Base-by-base conservation (phyloP, 2,113 vertebrate genomes). In the Lagenorhynchus albirostris region DNA sequence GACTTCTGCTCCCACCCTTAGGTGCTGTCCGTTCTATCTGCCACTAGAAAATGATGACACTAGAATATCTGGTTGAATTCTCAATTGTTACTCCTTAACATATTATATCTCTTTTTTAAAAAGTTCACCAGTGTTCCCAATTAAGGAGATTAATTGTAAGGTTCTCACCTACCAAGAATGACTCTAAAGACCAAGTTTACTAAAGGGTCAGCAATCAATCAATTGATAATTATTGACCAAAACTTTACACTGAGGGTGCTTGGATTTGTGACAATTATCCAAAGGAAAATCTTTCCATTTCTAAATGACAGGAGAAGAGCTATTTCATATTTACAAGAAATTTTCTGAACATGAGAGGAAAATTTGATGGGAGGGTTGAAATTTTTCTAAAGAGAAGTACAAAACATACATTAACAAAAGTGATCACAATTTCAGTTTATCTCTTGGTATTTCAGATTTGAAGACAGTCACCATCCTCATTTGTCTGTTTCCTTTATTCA, bases 261-360 rank as follows among this genome's bases (percentile, higher is more conserved):
- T 92, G 13, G 60, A 41, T 65, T 79, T 6, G 23, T 82, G 5
- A 21, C 44, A 92, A 26, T 55, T 86, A 55, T 7, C 20, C 65
- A 71, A 76, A 96, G 38, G 58, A 86, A 82, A 97, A 79, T 17
- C 25, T 63, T 76, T 18, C 38, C 8, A 82, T 71, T 94, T 85
- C 25, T 74, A 82, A 89, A 62, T 44, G 9, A 89, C 8, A 74
- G 1, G 29, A 15, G 36, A 26, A 76, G 44, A 81, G 31, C 6
- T 83, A 58, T 67, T 95, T 94, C 25, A 62, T 93, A 94, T 62
- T 88, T 76, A 89, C 70, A 79, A 94, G n/a, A 14, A 67, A 89
- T 38, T 26, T 92, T 89, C 33, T 83, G 10, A 92, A n/a, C 62
- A 60, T 60, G 20, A 94, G 29, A 94, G 12, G 41, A 17, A 63